Base-by-base conservation (phyloP, 2,888 invertebrate genomes). In the Thalpophila matura region DNA sequence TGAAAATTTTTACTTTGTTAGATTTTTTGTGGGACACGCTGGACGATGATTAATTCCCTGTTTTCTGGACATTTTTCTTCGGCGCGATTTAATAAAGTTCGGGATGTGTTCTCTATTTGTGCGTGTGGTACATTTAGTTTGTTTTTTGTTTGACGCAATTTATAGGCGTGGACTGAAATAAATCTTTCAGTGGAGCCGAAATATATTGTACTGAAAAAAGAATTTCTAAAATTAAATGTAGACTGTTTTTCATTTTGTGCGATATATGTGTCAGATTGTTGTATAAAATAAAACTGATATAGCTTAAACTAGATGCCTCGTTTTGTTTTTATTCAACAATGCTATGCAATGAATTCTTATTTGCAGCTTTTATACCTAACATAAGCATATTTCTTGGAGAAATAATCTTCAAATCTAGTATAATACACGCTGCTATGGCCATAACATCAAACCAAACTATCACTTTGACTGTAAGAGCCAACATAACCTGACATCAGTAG, bases 1-100 rank as follows among this genome's bases (percentile, higher is more conserved):
- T 81, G 74, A 79, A 79, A 79, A 63, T 61, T 78, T 79, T 80
- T 65, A 77, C 82, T 83, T 82, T 77, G 77, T 75, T 71, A 57
- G 53, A 47, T 74, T 81, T 79, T 73, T 74, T 68, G 60, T 74
- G 27, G 47, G 42, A 20, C 54, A 56, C 68, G 49, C 50, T 37
- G 63, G 58, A 58, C 61, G 55, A 55, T 78, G 73, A 79, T 79
- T 80, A 78, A 76, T 78, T 70, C 45, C 33, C 58, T 46, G 55
- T 71, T 66, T 62, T 71, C 65, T 55, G 54, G 33, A 38, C 62
- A 63, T 63, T 74, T 77, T 76, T 64, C 71, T 69, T 56, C 43
- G 24, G 33, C 45, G 55, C 43, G 47, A 57, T 78, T 69, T 69
- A 57, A 72, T 73, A 62, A 59, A 27, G 42, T 65, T 64, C 64